These are phyloP conservation scores for Hormiphora californensis DNA, from an alignment of 37 sponge, comb jelly and placozoan genomes.

Conservation along the genomic window DNA sequence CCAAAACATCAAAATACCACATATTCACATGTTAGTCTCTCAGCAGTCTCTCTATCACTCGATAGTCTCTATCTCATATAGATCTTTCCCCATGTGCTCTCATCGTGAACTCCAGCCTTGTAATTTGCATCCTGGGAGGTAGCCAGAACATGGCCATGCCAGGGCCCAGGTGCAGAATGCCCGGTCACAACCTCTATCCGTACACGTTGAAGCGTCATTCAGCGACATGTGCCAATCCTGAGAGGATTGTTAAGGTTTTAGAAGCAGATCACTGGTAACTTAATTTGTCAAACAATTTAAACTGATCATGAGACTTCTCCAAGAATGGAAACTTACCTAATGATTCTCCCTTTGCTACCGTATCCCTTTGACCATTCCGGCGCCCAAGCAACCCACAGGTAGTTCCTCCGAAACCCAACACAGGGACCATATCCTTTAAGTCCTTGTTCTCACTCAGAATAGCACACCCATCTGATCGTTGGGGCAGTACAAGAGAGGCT, in stretches of 20 bases:
- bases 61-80: no score
- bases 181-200: neutral
- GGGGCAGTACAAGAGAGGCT: neutral
- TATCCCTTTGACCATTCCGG: slow-evolving; percentile 19
- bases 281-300: neutral
- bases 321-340: neutral
- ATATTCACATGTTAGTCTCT: no score
- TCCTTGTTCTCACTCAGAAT: neutral
- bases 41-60: no score
- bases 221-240: slow-evolving; percentile 55
- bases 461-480: neutral
- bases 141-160: slow-evolving; percentile 8
- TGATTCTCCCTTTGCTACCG: neutral
- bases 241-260: neutral
- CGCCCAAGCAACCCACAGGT: slow-evolving; percentile 38
- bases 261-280: neutral
- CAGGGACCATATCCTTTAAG: neutral
- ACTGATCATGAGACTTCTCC: neutral
- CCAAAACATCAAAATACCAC: no score
- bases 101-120: no score
- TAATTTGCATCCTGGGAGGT: no score
- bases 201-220: neutral
- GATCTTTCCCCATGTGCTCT: no score
- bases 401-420: slow-evolving; percentile 35
- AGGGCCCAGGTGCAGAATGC: slow-evolving; percentile 20